Percentiles rank a stretch among this genome's conserved stretches.
phyloP scores from a whole-genome alignment of 1,140 invertebrate species.

The Theocolax elegans region DNA sequence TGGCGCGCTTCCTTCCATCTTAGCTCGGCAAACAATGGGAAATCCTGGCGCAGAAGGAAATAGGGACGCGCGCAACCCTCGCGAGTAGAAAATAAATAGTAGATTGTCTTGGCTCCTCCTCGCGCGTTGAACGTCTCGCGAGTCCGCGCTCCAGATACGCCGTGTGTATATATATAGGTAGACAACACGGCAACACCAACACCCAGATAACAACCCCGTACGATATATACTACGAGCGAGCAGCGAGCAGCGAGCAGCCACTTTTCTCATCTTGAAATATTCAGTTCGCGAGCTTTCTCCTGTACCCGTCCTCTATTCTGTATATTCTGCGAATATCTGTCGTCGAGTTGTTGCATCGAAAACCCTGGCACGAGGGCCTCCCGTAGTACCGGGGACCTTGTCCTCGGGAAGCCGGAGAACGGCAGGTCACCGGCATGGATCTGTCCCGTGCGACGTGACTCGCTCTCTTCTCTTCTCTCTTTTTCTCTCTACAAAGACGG shows the following conservation, averaged over 20 bases:
- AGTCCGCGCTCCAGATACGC: conserved; percentile 10
- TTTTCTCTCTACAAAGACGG: background rate
- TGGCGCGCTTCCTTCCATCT: conserved; percentile 15
- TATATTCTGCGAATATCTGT: background rate
- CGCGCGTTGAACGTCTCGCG: no score
- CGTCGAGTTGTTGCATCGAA: background rate
- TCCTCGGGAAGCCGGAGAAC: conserved; percentile 3
- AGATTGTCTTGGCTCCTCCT: no score
- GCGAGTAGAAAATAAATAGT: conserved; percentile 25
- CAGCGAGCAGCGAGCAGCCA: conserved; percentile 22
- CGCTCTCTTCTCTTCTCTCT: background rate
- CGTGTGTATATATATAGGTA: background rate
- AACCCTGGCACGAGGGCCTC: no score
- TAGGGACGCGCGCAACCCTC: conserved; percentile 1
- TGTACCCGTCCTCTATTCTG: background rate
- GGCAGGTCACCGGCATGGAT: background rate
- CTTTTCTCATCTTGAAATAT: conserved; percentile 41
- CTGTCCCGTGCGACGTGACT: background rate
- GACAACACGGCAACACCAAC: background rate
- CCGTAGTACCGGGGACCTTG: background rate
- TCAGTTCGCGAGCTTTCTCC: conserved; percentile 36
- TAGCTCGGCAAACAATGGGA: conserved; percentile 30
- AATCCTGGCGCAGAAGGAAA: conserved; percentile 13
- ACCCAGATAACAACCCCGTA: background rate
- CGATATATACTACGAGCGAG: background rate